Percentiles rank a stretch among this genome's conserved stretches.
Evolutionary conservation across 2,888 invertebrate genomes (phyloP).

Genomic region (Asteroscopus sphinx): DNA sequence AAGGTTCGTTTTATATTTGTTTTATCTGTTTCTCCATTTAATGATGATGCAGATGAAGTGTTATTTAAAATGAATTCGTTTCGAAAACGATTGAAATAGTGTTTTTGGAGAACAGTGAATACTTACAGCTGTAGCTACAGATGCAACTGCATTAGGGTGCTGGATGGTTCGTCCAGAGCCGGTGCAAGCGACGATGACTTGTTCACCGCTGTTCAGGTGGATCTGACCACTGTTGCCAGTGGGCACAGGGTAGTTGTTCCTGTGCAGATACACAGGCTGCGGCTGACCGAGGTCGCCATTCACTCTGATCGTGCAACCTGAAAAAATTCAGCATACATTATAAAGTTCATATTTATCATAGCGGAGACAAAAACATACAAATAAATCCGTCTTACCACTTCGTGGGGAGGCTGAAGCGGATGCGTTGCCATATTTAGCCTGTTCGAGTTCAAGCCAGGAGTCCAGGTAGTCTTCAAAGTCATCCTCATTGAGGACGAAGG

Average conservation of each 20-base stretch:
- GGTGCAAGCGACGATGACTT: slow-evolving; percentile 76
- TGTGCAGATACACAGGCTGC: slow-evolving; percentile 90
- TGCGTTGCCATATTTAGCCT: slow-evolving; percentile 64
- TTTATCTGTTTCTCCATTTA: too few species aligned
- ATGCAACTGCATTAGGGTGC: slow-evolving; percentile 71
- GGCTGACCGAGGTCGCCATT: slow-evolving; percentile 88
- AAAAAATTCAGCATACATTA: not conserved
- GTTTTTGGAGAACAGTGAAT: not conserved
- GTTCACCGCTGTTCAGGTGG: slow-evolving; percentile 70
- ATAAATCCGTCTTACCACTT: slow-evolving; percentile 64
- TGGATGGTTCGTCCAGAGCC: slow-evolving; percentile 72
- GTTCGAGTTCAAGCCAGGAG: slow-evolving; percentile 72
- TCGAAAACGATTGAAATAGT: not conserved
- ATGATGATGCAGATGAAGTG: too few species aligned
- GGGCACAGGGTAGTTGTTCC: slow-evolving; percentile 72
- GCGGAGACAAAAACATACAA: not conserved
- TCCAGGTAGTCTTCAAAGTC: slow-evolving; percentile 83
- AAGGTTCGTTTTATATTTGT: too few species aligned
- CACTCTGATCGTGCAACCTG: slow-evolving; percentile 83
- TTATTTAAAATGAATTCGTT: not conserved
- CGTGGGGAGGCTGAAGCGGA: slow-evolving; percentile 52
- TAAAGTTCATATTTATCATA: not conserved
- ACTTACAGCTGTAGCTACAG: slow-evolving; percentile 72
- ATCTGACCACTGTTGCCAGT: slow-evolving; percentile 76
- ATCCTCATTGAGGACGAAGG: slow-evolving; percentile 75